Base-by-base conservation (phyloP, 1,140 invertebrate species). In the Spodoptera frugiperda region DNA sequence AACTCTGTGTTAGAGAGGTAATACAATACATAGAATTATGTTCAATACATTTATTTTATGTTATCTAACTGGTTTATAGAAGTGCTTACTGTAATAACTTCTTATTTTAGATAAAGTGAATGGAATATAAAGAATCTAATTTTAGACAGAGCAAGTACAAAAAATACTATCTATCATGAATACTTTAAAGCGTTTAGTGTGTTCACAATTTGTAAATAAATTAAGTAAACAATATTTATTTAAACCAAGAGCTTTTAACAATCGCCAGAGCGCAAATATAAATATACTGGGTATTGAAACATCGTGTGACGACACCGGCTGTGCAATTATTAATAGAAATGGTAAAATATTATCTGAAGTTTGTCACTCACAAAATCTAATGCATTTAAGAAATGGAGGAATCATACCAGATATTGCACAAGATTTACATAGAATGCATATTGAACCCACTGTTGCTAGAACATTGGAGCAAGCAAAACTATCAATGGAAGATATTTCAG, bases 271-370 rank as follows among this genome's bases (percentile, higher is more conserved):
- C 6, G 6, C 49, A 46, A 73, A 61, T 48, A 46, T 73, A 25
- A 73, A 76, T 68, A 90, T 93, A 46, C 92, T 99, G 67, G 99
- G 99, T 17, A 99, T 99, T 81, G 99, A 99, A 96, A 99, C 98
- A 9, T 99, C 98, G 80, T 99, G 98, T 93, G 99, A 99, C 95
- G 99, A 99, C 89, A 99, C 99, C 0, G 98, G 98, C 57, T 97
- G 97, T 86, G 98, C 98, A 46, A 96, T 99, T 84, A 96, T 99
- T 5, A 95, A 97, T 90, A 94, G 94, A 14, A 84, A 95, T 61
- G 97, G 97, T 39, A 94, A 95, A 77, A 94, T 99, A 79, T 88
- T 98, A 30, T 97, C 97, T 19, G 98, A 99, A 94, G 94, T 95
- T 59, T 87, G 97, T 57, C 88, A 96, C 84, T 98, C 97, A 19